Evolutionary conservation across 1,140 invertebrate genomes (phyloP).

Genomic region (Psilanteris sp.): DNA sequence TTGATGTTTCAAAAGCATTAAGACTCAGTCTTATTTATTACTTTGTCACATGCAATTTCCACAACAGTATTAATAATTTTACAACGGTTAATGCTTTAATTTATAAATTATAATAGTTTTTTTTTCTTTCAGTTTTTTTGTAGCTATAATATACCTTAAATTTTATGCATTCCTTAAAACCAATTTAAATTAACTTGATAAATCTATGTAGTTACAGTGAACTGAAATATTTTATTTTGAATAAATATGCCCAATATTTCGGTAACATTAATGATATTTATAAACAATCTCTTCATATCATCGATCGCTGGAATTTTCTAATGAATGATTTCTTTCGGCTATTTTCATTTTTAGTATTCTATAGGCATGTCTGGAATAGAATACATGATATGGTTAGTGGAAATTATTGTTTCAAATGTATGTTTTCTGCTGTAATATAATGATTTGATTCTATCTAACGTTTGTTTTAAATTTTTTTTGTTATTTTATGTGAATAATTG

Average conservation of each 20-base stretch:
- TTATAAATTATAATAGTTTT: too few species aligned
- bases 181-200: too few species aligned
- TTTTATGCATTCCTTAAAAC: too few species aligned
- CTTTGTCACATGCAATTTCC: constrained; percentile 73
- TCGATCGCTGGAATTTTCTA: constrained; percentile 5
- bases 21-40: constrained; percentile 24
- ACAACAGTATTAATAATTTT: constrained; percentile 75
- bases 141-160: too few species aligned
- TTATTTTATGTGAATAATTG: constrained; percentile 13
- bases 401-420: constrained; percentile 7
- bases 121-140: too few species aligned
- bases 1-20: constrained; percentile 28
- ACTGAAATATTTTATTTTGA: constrained; percentile 2
- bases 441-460: too few species aligned
- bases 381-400: constrained; percentile 73
- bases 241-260: constrained; percentile 1
- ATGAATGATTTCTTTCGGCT: constrained; percentile 44
- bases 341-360: constrained; percentile 65
- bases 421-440: too few species aligned
- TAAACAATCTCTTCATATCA: constrained; percentile 9
- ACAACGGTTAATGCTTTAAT: constrained; percentile 12
- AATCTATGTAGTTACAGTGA: not conserved
- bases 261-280: constrained; percentile 3
- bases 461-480: too few species aligned
- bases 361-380: constrained; percentile 71